Evolutionary conservation across 1,140 invertebrate genomes (phyloP).

Genomic region (Drosophila murphyi): DNA sequence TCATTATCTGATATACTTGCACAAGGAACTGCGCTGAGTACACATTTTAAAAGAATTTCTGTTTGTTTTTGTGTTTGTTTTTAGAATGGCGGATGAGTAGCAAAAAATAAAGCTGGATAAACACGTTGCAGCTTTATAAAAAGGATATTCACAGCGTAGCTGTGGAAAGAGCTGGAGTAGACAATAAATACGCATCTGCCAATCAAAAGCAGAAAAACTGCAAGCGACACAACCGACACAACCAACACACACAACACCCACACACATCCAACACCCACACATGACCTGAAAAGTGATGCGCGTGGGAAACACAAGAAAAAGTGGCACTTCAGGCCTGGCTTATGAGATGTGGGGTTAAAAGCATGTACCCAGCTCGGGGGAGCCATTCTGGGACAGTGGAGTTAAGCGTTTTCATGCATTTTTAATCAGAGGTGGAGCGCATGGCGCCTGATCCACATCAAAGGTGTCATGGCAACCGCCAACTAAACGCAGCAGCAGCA

Average conservation of each 20-base stretch:
- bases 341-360: background rate
- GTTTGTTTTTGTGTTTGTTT: slow-evolving; percentile 20
- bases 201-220: slow-evolving; percentile 36
- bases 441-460: slow-evolving; percentile 27
- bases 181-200: slow-evolving; percentile 38
- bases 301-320: slow-evolving; percentile 42
- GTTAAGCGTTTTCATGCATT: slow-evolving; percentile 56
- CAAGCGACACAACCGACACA: background rate
- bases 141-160: background rate
- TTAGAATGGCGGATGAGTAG: slow-evolving; percentile 4
- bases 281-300: slow-evolving; percentile 48
- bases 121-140: slow-evolving; percentile 21
- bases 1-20: slow-evolving; percentile 6
- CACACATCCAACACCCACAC: slow-evolving; percentile 20
- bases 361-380: slow-evolving; percentile 14
- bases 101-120: slow-evolving; percentile 19
- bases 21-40: slow-evolving; percentile 12
- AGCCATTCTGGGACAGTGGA: slow-evolving; percentile 25
- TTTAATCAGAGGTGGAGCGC: slow-evolving; percentile 37
- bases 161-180: slow-evolving; percentile 19
- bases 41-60: slow-evolving; percentile 13
- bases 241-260: background rate
- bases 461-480: background rate
- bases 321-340: slow-evolving; percentile 30
- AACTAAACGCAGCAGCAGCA: background rate